Conservation (phyloP, 2,888 invertebrate genomes). For the Periphyllus acericola region DNA sequence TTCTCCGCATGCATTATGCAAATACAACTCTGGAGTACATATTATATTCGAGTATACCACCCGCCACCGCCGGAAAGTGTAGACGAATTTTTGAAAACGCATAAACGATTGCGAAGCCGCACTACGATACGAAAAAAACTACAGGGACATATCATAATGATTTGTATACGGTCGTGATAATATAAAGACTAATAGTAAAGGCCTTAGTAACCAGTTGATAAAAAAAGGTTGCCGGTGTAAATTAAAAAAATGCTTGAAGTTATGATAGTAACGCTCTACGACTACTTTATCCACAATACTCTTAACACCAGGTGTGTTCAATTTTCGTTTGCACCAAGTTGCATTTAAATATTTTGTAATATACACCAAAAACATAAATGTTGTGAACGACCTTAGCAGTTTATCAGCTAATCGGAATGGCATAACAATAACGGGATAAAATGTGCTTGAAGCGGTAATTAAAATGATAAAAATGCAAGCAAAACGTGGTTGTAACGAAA, state of each 20-base stretch:
- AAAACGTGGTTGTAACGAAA: neutral
- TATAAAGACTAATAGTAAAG: no score
- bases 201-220: no score
- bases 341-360: neutral
- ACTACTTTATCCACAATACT: neutral
- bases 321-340: no score
- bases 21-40: neutral
- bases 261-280: neutral
- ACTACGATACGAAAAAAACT: no score
- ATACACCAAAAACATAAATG: neutral
- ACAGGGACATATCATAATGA: no score
- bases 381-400: neutral
- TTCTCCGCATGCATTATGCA: neutral
- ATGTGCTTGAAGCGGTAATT: neutral
- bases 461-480: neutral
- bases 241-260: neutral
- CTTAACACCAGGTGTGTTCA: neutral
- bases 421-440: neutral
- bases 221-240: no score
- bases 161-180: no score
- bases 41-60: neutral
- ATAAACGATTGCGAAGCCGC: no score
- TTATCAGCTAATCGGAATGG: neutral
- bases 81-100: no score
- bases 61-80: neutral